phyloP scores from a whole-genome alignment of 2,113 vertebrate genomes.

The Cranoglanis bouderius region DNA sequence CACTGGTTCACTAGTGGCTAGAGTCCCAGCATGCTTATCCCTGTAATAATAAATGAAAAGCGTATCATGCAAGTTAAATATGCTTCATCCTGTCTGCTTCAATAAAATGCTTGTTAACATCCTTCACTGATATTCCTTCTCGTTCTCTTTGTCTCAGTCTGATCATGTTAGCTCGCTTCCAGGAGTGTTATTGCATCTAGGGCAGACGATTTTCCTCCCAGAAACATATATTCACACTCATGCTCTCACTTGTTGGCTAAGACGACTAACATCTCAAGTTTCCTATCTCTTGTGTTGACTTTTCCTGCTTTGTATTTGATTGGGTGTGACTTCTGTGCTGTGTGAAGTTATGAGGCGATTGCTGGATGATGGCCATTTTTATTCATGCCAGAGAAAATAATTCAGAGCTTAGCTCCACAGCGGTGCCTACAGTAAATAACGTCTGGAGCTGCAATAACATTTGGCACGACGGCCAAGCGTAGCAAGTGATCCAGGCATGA shows the following conservation, averaged over 20 bases:
- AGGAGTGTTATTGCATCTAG: constrained; percentile 18
- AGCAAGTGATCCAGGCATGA: constrained; percentile 26
- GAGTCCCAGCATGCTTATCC: constrained; percentile 45
- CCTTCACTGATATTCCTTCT: constrained; percentile 38
- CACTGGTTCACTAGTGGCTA: no score
- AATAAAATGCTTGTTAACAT: constrained; percentile 53
- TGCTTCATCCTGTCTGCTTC: constrained; percentile 50
- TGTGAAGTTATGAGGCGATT: constrained; percentile 9
- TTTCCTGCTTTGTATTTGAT: constrained; percentile 36
- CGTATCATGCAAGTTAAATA: constrained; percentile 54
- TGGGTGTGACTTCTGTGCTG: not conserved
- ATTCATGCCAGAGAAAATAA: constrained; percentile 45
- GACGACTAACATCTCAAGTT: constrained; percentile 27
- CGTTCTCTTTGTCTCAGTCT: not conserved
- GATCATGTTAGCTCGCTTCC: constrained; percentile 1
- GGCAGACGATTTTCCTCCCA: not conserved
- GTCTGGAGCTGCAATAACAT: constrained; percentile 32
- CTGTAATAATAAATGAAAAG: constrained; percentile 56
- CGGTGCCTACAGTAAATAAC: constrained; percentile 34
- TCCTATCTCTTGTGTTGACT: constrained; percentile 40
- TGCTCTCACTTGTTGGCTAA: constrained; percentile 20
- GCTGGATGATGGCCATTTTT: constrained; percentile 34
- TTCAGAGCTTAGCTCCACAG: constrained; percentile 34
- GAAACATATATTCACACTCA: constrained; percentile 14
- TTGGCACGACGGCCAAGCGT: constrained; percentile 15